Base-by-base conservation (phyloP, 2,113 vertebrate species). In the Eubucco bourcierii region DNA sequence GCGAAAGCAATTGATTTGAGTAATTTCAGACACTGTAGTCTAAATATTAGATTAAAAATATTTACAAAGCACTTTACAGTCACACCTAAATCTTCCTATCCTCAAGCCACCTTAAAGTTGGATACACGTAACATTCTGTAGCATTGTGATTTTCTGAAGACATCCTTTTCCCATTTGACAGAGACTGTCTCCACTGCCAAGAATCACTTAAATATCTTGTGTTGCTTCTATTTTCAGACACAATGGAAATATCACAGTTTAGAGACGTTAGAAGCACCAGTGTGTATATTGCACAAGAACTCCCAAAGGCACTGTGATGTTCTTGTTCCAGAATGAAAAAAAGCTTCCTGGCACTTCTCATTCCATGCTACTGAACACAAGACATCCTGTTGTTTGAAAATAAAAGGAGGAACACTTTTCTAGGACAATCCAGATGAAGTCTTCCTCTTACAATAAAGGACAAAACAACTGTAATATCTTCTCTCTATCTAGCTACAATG, bases 31-130 rank as follows among this genome's bases (percentile, higher is more conserved):
- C 29, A 13, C 84, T 64, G 78, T 41, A 95, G 90, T 90, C 84
- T 89, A 82, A 90, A 96, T 78, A 89, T 93, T 87, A 77, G 52
- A 71, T 89, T 89, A 72, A 92, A 89, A 94, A 91, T 85, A 87
- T 24, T 89, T 90, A 70, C 44, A 74, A 80, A 93, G 87, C 72
- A 56, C 52, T 93, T 71, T 37, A 79, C 28, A 90, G 89, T 74
- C 84, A 94, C 93, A 93, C 81, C 84, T 87, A 82, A 91, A 87
- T 80, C 81, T 90, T 94, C 75, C 70, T 56, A 76, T 58, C 33
- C 1, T 77, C 71, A 63, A 17, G 75, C 81, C 77, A 72, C 63
- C 80, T 64, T 68, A 89, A 94, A 92, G 71, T 37, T 82, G 64
- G 67, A 77, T 65, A 72, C 70, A 82, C 1, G 2, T 41, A 89